Evolutionary conservation across 1,140 invertebrate species (phyloP).

Genomic region (Capitella teleta): DNA sequence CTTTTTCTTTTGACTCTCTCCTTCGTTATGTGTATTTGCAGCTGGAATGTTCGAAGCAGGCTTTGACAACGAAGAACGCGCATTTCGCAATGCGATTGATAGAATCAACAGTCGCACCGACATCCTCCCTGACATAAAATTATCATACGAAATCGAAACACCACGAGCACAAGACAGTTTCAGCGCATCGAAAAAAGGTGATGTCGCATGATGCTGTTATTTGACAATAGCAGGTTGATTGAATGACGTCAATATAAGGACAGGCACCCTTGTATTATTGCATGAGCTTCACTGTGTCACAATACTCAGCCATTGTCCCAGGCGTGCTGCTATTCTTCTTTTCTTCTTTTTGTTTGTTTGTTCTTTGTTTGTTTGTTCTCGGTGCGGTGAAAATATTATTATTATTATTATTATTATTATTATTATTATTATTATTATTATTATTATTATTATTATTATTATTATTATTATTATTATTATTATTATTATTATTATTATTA

Average conservation of each 20-base stretch:
- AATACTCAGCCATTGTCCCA: conserved; percentile 15
- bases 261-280: background rate
- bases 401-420: too few species aligned
- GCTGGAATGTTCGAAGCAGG: conserved; percentile 72
- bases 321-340: background rate
- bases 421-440: too few species aligned
- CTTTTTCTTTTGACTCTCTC: too few species aligned
- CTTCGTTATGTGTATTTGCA: conserved; percentile 34
- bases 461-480: too few species aligned
- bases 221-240: background rate
- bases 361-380: background rate
- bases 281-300: background rate
- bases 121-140: conserved; percentile 66
- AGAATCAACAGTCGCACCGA: conserved; percentile 71
- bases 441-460: too few species aligned
- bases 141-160: conserved; percentile 72
- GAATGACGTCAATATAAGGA: background rate
- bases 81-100: conserved; percentile 80
- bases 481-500: too few species aligned
- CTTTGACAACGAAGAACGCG: conserved; percentile 66
- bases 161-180: conserved; percentile 82
- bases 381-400: too few species aligned
- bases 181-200: conserved; percentile 80
- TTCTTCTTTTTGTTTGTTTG: background rate
- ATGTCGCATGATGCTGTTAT: conserved; percentile 16